phyloP scores from a whole-genome alignment of 92 coral and sea anemone genomes.

The Siderastrea siderea region DNA sequence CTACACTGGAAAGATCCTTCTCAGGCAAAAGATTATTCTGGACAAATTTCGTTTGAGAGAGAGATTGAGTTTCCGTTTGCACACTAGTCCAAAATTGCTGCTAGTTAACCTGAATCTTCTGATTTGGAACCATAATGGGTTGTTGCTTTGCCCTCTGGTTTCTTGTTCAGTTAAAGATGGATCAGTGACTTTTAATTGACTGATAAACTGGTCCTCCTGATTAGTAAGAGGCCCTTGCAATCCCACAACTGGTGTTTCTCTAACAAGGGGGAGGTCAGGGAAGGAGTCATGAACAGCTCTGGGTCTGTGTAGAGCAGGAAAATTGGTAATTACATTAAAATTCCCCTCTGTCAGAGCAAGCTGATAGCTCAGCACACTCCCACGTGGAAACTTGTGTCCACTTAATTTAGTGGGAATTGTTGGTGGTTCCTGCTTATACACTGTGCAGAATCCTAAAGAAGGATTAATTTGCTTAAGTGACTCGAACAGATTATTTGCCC shows the following conservation, averaged over 20 bases:
- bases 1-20: constrained; percentile 65
- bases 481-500: constrained; percentile 5
- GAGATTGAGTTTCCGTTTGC: constrained; percentile 58
- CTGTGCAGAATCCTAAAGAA: constrained; percentile 63
- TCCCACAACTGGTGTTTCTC: constrained; percentile 41
- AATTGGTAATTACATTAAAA: constrained; percentile 52
- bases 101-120: constrained; percentile 72
- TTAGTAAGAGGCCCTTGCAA: constrained; percentile 57
- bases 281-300: constrained; percentile 44
- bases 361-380: constrained; percentile 74
- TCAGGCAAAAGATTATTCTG: constrained; percentile 42
- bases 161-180: constrained; percentile 60
- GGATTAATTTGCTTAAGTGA: constrained; percentile 59
- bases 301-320: constrained; percentile 48
- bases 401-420: constrained; percentile 63
- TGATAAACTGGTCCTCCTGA: constrained; percentile 54
- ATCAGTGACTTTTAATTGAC: constrained; percentile 47
- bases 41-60: constrained; percentile 72
- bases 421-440: constrained; percentile 34
- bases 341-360: constrained; percentile 69
- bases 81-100: constrained; percentile 76
- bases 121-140: constrained; percentile 62
- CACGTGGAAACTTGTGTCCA: constrained; percentile 50
- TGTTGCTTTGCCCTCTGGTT: constrained; percentile 75
- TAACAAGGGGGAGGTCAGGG: constrained; percentile 44